Conservation (phyloP, 2,113 vertebrate genomes). For the Tylochromis polylepis region DNA sequence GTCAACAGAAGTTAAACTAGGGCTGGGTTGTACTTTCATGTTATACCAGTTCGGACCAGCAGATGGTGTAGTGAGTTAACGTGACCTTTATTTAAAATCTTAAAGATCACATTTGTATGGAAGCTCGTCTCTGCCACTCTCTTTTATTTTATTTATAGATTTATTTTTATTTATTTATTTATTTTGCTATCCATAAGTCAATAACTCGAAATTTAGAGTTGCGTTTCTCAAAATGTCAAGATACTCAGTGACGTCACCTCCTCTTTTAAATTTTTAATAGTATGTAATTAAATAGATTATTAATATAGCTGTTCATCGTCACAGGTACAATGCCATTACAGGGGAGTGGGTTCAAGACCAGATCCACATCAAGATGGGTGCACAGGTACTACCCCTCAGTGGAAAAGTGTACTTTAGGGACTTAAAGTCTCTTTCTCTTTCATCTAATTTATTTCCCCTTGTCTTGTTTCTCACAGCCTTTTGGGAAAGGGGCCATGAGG, state of each 20-base stretch:
- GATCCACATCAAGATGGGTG: slow-evolving; percentile 90
- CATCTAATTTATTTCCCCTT: background rate
- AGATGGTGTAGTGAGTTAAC: no score
- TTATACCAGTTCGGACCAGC: background rate
- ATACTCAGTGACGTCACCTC: fast-evolving
- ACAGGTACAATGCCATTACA: slow-evolving; percentile 90
- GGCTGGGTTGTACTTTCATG: background rate
- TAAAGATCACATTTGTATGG: fast-evolving
- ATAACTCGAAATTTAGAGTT: no score
- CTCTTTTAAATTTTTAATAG: background rate
- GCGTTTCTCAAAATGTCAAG: no score
- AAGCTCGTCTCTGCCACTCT: fast-evolving
- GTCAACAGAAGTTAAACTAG: background rate
- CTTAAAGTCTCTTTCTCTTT: background rate
- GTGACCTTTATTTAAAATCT: background rate
- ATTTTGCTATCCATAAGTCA: no score
- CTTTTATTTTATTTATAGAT: no score
- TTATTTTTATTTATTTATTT: no score
- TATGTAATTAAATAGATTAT: background rate
- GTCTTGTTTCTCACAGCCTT: slow-evolving; percentile 76
- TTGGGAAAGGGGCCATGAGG: slow-evolving; percentile 94
- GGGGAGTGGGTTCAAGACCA: slow-evolving; percentile 88
- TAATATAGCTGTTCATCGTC: background rate
- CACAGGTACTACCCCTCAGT: slow-evolving; percentile 74
- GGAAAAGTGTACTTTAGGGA: background rate